These are phyloP conservation scores for Cacatua alba DNA, from an alignment of 2,113 vertebrate species.

Conservation along the genomic window DNA sequence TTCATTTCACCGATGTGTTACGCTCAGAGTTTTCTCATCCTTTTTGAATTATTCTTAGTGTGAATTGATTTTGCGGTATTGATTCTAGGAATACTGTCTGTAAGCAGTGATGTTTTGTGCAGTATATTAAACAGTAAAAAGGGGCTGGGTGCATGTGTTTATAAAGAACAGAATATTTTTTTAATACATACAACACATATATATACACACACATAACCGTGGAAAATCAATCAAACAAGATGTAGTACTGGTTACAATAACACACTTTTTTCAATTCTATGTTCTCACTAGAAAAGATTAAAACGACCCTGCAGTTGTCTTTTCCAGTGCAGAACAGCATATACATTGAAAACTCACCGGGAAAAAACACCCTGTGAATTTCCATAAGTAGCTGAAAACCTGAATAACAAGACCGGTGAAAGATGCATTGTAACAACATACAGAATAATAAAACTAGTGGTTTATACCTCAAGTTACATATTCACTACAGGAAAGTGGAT, in stretches of 20 bases:
- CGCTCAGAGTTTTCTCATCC: conserved; percentile 20
- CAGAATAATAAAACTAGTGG: not conserved
- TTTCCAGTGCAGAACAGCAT: not conserved
- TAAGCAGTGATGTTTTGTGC: not conserved
- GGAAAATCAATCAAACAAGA: not conserved
- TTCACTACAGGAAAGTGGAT: not conserved
- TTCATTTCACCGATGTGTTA: not conserved
- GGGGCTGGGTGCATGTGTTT: not conserved
- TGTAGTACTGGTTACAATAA: not conserved
- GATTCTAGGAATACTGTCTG: not conserved
- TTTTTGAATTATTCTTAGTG: conserved; percentile 13
- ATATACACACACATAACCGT: not conserved
- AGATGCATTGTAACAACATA: not conserved
- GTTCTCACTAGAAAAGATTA: not conserved
- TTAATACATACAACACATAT: not conserved
- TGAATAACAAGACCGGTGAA: not conserved
- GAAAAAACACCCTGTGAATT: not conserved
- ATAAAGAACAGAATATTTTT: not conserved
- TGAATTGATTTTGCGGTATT: conserved; percentile 26
- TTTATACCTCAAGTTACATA: not conserved
- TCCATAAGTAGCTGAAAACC: not conserved
- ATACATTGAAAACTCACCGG: not conserved
- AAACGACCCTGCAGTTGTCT: not conserved
- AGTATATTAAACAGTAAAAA: not conserved
- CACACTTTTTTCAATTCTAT: not conserved